These are phyloP conservation scores for Hypomesus transpacificus DNA, from an alignment of 2,113 vertebrate species.

Conservation along the genomic window DNA sequence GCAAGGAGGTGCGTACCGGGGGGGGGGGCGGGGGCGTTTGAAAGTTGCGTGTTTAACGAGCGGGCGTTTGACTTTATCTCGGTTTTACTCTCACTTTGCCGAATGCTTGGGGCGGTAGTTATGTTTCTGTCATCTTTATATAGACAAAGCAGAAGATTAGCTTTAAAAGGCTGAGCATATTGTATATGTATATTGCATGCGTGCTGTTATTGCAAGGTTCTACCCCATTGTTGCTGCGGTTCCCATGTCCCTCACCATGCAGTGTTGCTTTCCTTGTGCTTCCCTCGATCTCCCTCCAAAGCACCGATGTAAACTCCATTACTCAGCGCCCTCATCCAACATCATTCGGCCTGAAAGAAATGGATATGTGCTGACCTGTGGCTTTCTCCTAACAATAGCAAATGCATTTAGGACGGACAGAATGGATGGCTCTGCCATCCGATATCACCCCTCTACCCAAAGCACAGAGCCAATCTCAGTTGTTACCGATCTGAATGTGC, in stretches of 20 bases:
- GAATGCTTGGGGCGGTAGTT: too few species aligned
- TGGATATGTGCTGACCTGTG: constrained; percentile 30
- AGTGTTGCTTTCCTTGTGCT: constrained; percentile 18
- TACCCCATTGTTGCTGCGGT: background rate
- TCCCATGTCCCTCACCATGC: constrained; percentile 8
- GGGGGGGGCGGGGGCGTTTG: too few species aligned
- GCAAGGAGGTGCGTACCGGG: constrained; percentile 81
- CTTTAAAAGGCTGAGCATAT: too few species aligned
- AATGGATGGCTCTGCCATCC: constrained; percentile 37
- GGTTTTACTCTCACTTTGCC: too few species aligned
- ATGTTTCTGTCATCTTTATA: too few species aligned
- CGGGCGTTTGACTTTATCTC: too few species aligned
- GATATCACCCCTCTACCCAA: constrained; percentile 39
- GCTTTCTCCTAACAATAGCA: constrained; percentile 9
- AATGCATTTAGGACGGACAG: constrained; percentile 51
- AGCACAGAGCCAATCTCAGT: too few species aligned
- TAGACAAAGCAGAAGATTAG: too few species aligned
- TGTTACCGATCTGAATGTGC: too few species aligned
- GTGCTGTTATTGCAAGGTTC: background rate
- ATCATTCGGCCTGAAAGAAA: constrained; percentile 25
- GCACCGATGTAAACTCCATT: constrained; percentile 37
- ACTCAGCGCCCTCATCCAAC: constrained; percentile 20
- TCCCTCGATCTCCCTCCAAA: background rate
- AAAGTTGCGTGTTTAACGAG: background rate
- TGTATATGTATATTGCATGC: too few species aligned